Conservation (phyloP, 2,888 invertebrate genomes). For the Melanargia galathea region DNA sequence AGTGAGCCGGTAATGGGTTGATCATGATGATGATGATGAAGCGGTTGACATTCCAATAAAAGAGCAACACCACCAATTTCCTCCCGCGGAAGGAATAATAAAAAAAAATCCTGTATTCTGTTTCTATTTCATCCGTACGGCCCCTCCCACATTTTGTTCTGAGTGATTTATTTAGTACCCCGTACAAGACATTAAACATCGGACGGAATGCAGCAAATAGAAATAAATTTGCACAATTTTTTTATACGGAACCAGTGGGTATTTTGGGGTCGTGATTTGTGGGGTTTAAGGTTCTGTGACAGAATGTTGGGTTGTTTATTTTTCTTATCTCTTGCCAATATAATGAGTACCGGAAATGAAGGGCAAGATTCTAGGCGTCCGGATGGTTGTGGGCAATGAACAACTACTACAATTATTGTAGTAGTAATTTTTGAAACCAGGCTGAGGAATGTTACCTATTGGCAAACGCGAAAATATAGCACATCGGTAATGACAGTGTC, state of each 20-base stretch:
- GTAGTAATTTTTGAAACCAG: no score
- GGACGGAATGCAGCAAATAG: constrained; percentile 46
- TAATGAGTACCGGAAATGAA: no score
- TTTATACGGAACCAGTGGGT: constrained; percentile 18
- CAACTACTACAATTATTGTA: no score
- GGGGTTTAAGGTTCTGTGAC: constrained; percentile 9
- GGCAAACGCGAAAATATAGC: no score
- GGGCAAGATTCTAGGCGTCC: no score
- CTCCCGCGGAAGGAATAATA: constrained; percentile 47
- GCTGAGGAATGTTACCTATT: no score
- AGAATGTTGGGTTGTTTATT: not conserved
- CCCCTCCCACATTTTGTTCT: constrained; percentile 33
- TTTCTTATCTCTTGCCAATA: no score
- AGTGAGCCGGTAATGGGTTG: no score
- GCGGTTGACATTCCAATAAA: constrained; percentile 52
- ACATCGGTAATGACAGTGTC: no score
- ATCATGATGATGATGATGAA: no score
- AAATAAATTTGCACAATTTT: constrained; percentile 43
- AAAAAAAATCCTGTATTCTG: constrained; percentile 58
- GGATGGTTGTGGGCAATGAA: no score
- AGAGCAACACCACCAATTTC: constrained; percentile 52
- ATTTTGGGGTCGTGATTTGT: constrained; percentile 20
- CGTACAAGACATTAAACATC: constrained; percentile 51
- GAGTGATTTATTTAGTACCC: constrained; percentile 50
- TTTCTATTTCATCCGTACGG: constrained; percentile 36